Base-by-base conservation (phyloP, 2,113 vertebrate species). In the Suncus etruscus region DNA sequence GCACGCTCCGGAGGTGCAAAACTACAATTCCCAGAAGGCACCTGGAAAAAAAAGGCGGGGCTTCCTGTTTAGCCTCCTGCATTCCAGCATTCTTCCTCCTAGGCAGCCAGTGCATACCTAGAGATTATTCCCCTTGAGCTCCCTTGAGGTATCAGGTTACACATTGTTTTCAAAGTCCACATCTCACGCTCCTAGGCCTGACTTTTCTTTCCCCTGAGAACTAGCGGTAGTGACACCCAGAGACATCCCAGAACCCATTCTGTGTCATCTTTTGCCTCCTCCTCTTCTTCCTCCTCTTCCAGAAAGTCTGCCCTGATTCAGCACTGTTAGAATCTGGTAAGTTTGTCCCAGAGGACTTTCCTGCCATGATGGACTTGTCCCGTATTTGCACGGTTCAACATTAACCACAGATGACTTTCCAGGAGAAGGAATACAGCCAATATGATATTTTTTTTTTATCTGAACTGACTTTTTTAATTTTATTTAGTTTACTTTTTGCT, bases 11-110 rank as follows among this genome's bases (percentile, higher is more conserved):
- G 25, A 29, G 20, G 27, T 22, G 25, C 2, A 1, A 63, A 84
- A 96, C 94, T 94, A 94, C 96, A 91, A 94, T 31, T 95, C 93
- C 95, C 94, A 94, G 82, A 54, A 29, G 29, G 47, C 92, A 74
- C 58, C 47, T 82, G 70, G 15, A 69, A 24, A 0, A 24, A 0
- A 69, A n/a, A 11, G 90, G 48, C 6, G 3, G 90, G 79, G 92
- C 83, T 94, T 96, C 95, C 96, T 86, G 58, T 24, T 18, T 89
- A 32, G 45, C 20, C 50, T 58, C 7, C 11, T 31, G 66, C 27
- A 51, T 84, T 84, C 84, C 85, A 65, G 32, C 6, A 45, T 32
- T 47, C 51, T 91, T 12, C n/a, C 25, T 5, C 48, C 73, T 63
- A 83, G 72, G 66, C 79, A 31, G 83, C 29, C n/a, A n/a, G 31